Evolutionary conservation across 2,113 vertebrate genomes (phyloP), one percentile per base, ranked within the genome.

Genomic region (Mustelus asterias): DNA sequence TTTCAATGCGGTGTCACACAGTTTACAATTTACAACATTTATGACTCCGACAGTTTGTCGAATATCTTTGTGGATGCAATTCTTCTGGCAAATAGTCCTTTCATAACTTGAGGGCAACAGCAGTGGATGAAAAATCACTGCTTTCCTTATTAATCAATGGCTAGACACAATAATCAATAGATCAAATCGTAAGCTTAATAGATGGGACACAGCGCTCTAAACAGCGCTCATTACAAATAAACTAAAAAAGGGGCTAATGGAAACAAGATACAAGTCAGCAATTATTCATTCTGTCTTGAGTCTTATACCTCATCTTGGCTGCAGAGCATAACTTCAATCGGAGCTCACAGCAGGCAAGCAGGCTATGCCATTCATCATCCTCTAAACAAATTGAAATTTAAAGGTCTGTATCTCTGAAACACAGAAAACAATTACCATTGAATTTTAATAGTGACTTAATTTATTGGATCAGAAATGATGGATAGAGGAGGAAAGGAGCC

Each of bases 371-470:
- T 97, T 96, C 96, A 97, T 96, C 96, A 97, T 70, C 94, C 63
- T 41, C 96, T 96, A 97, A 97, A 96, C 96, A 97, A 97, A 97
- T 96, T 96, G 96, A 97, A 97, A 97, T 96, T 96, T 96, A 97
- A 97, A 96, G 96, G 96, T 96, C 97, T 96, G 88, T 37, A 80
- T 96, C 96, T 96, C 96, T 96, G 96, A 96, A 96, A 95, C 96
- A 96, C 96, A 96, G 96, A 96, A 96, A 97, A 97, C 96, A 97
- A 97, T 96, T 96, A 96, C 97, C 96, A 94, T 96, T 96, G 96
- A 96, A 80, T 97, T 97, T 96, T 96, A 97, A 96, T 4, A 0
- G 96, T 1, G 26, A 96, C 96, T 96, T 96, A 97, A 96, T 96
- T 96, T 97, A 96, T 72, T 96, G 97, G 96, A 96, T 97, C 96